Base-by-base conservation (phyloP, 2,797 vertebrate species). In the Cyprinodon diabolis region DNA sequence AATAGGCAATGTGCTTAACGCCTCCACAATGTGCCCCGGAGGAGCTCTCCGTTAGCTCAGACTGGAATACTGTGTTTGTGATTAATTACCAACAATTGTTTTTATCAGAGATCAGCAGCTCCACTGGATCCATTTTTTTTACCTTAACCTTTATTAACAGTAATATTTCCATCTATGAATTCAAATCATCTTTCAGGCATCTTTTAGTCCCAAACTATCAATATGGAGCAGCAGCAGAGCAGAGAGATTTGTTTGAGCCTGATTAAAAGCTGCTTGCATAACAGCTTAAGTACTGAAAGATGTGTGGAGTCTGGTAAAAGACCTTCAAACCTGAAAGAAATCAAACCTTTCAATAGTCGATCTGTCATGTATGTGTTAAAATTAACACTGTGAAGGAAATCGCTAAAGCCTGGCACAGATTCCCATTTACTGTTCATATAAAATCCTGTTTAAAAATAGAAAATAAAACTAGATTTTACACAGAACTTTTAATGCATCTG, bases 1-100 rank as follows among this genome's bases (percentile, higher is more conserved):
- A 89, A 93, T 87, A 90, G 91, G 81, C 85, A 87, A 91, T 78
- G 89, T 75, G 83, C 78, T 85, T 78, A 79, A 84, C 17, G 49
- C 76, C 67, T 82, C 71, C 76, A 77, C 62, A 79, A 89, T 56
- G 72, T 80, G 83, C 51, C 86, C 82, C 71, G 0, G 30, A 83
- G 79, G 87, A 83, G 40, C 70, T 77, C 68, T 79, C 71, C 0
- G 30, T 63, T 82, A 83, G 77, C 76, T 73, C 17, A 70, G 43
- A 68, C 51, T 25, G 48, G 4, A 30, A 51, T 21, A 63, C 48
- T 63, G 51, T 40, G 7, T 65, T 62, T 68, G 70, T 51, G 6
- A 47, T 72, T 65, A 47, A 75, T 77, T 58, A 47, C 11, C 17
- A 35, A 21, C 37, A 48, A 58, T 43, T 55, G 52, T 49, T 71